Conservation (phyloP, 2,888 invertebrate genomes). For the Falcaria lacertinaria region DNA sequence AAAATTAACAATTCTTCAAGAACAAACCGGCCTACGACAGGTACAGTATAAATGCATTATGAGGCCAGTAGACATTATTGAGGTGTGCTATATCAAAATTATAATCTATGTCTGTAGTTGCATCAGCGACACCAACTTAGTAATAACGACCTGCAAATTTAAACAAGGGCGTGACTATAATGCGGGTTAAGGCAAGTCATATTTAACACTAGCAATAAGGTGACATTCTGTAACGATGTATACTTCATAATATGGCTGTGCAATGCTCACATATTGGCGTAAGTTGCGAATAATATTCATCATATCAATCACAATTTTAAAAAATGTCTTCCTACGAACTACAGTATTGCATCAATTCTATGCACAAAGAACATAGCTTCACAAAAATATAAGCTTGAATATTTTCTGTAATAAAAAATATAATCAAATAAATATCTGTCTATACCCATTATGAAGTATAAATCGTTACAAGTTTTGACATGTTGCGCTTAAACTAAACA, state of each 20-base stretch:
- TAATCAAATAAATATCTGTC: too few relatives aligned
- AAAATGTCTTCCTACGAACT: background rate
- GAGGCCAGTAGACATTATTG: conserved; percentile 53
- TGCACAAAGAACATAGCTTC: too few relatives aligned
- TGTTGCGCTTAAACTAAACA: background rate
- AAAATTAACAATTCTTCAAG: conserved; percentile 20
- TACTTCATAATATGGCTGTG: conserved; percentile 10
- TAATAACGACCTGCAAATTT: conserved; percentile 80
- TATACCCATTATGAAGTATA: conserved; percentile 1
- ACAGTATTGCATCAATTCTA: background rate
- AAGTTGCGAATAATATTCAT: background rate
- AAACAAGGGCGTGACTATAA: conserved; percentile 71
- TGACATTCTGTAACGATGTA: conserved; percentile 30
- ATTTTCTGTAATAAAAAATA: too few relatives aligned
- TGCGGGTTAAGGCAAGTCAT: conserved; percentile 25
- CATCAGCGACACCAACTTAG: conserved; percentile 68
- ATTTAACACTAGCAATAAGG: conserved; percentile 14
- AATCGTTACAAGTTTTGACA: background rate
- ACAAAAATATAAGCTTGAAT: too few relatives aligned
- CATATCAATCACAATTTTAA: too few relatives aligned
- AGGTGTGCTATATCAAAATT: conserved; percentile 57
- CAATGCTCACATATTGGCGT: background rate
- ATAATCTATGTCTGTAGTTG: conserved; percentile 54
- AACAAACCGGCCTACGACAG: conserved; percentile 42
- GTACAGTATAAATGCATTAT: conserved; percentile 63